Evolutionary conservation across 2,888 invertebrate species (phyloP).

Genomic region (Microlaimidae sp.): DNA sequence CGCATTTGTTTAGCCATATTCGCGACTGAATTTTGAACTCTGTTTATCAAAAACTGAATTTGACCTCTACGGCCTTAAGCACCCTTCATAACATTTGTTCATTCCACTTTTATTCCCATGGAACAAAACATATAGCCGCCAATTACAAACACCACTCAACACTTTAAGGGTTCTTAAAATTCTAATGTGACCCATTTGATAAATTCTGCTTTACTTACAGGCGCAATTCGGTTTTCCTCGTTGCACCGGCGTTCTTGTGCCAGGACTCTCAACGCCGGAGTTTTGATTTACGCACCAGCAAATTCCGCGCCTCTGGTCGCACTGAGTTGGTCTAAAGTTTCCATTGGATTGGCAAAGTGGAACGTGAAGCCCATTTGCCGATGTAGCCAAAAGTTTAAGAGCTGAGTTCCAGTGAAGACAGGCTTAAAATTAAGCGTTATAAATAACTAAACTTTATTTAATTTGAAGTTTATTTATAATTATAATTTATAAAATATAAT

Average conservation of each 20-base stretch:
- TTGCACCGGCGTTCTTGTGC: slow-evolving; percentile 21
- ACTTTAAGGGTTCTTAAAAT: too few species aligned
- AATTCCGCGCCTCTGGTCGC: slow-evolving; percentile 16
- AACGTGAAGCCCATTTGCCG: background rate
- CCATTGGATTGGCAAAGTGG: slow-evolving; percentile 23
- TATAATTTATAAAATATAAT: too few species aligned
- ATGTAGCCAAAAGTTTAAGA: background rate
- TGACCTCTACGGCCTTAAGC: too few species aligned
- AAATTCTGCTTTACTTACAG: slow-evolving; percentile 14
- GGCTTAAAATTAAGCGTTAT: background rate
- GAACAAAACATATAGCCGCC: background rate
- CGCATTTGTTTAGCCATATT: too few species aligned
- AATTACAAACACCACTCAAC: too few species aligned
- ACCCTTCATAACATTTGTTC: too few species aligned
- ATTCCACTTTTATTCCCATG: too few species aligned
- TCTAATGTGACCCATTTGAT: too few species aligned
- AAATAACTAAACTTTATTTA: background rate
- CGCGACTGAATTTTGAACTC: too few species aligned
- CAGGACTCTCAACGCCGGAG: slow-evolving; percentile 23
- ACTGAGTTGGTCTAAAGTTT: slow-evolving; percentile 23
- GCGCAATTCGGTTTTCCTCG: slow-evolving; percentile 18
- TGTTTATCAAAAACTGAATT: too few species aligned
- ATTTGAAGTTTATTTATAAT: too few species aligned
- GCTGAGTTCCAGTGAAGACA: slow-evolving; percentile 3
- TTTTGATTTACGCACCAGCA: slow-evolving; percentile 22